These are phyloP conservation scores for Penaeus monodon DNA, from an alignment of 2,888 invertebrate genomes.

Conservation along the genomic window DNA sequence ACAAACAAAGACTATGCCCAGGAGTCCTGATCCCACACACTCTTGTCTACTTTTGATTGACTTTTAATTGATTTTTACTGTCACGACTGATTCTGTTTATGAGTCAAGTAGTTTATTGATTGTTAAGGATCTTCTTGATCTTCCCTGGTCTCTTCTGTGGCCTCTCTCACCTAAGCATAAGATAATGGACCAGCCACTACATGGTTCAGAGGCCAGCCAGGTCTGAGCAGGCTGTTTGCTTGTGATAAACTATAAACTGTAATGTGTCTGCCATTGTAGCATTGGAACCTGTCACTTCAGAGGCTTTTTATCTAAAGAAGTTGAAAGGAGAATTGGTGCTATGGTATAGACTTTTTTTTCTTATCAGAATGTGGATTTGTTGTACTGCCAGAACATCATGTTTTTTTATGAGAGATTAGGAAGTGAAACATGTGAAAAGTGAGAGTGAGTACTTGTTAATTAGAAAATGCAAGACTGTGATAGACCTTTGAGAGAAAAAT, in stretches of 20 bases:
- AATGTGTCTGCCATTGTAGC: slow-evolving; percentile 47
- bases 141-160: too few species aligned
- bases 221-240: slow-evolving; percentile 21
- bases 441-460: slow-evolving; percentile 24
- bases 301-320: slow-evolving; percentile 38
- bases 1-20: slow-evolving; percentile 47
- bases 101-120: too few species aligned
- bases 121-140: too few species aligned
- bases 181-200: not conserved
- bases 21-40: slow-evolving; percentile 46
- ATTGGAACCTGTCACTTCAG: slow-evolving; percentile 28
- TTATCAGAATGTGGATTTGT: slow-evolving; percentile 51
- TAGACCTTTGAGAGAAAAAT: slow-evolving; percentile 36
- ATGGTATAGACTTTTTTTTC: slow-evolving; percentile 27
- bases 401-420: slow-evolving; percentile 12
- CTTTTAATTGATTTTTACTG: too few species aligned
- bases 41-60: slow-evolving; percentile 12
- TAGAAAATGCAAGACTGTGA: slow-evolving; percentile 46
- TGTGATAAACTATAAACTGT: slow-evolving; percentile 16
- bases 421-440: slow-evolving; percentile 12
- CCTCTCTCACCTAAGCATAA: too few species aligned
- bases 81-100: too few species aligned
- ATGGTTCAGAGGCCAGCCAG: slow-evolving; percentile 30
- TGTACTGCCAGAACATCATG: slow-evolving; percentile 44
- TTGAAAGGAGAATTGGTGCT: slow-evolving; percentile 42